Base-by-base conservation (phyloP, 2,888 invertebrate species). In the Hirudinaria manillensis region DNA sequence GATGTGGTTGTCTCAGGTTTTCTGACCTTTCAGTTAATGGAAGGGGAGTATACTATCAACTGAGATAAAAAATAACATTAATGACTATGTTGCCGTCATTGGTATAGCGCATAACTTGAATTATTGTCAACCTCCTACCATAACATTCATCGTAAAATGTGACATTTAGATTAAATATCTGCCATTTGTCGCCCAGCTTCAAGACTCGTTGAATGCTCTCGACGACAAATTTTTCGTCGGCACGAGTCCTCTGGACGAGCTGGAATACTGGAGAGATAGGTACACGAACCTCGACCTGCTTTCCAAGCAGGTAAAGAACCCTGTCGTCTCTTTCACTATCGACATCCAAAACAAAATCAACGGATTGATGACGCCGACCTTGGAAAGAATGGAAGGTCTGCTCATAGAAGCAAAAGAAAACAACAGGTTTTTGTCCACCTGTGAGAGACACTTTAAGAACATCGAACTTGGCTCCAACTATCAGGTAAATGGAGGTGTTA, bases 401-500 rank as follows among this genome's bases (percentile, higher is more conserved):
- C 61, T 70, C 16, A 65, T 51, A 16, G 76, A 76, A 66, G 76
- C 76, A 10, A 76, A 72, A 24, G 76, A 76, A 55, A 76, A 76
- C 55, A 72, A 72, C 65, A 34, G 76, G 21, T 76, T 76, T 53
- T n/a, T 76, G 45, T 70, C 66, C n/a, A 76, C 76, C 19, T 45
- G 70, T 32, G 76, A 76, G 51, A 36, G 76, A 13, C 76, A 76
- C 65, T 76, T 76, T 36, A 76, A 72, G 32, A 76, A 76, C 38
- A 70, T 76, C 32, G 72, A 65, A 27, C 29, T 65, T 6, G 76
- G 76, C 3, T 32, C 72, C 13, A 76, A 76, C 76, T 76, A 70
- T 67, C 72, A 72, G 66, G 76, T 65, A 24, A 56, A 45, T 16
- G 3, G 16, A 45, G 45, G 13, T 45, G 16, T 45, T 51, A 21